A percentile compares a stretch with the other conserved stretches of the same genome.
Evolutionary conservation across 2,113 vertebrate genomes (phyloP).

Genomic region (Gallinago undulata): DNA sequence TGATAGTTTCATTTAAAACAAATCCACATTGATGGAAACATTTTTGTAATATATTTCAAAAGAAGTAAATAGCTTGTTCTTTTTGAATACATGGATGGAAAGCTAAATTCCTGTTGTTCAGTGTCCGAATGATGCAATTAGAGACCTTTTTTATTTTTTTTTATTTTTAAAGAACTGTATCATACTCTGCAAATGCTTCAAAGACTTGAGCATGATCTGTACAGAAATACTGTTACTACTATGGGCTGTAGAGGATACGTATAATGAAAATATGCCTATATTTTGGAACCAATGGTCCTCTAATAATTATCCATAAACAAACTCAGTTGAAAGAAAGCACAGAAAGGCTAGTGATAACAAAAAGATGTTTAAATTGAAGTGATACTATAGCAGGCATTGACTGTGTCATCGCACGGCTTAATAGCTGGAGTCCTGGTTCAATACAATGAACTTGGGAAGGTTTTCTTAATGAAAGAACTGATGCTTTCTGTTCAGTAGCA

Average conservation of each 20-base stretch:
- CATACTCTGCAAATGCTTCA: not conserved
- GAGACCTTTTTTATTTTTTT: not conserved
- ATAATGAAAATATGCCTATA: not conserved
- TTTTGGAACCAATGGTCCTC: not conserved
- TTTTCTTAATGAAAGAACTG: conserved; percentile 93
- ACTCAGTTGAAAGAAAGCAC: not conserved
- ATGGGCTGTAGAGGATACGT: not conserved
- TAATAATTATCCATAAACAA: conserved; percentile 41
- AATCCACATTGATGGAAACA: not conserved
- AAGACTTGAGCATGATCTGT: not conserved
- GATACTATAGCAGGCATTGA: conserved; percentile 87
- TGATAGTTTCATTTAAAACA: not conserved
- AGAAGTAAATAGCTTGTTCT: not conserved
- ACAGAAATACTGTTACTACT: not conserved
- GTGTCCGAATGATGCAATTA: not conserved
- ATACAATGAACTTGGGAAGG: conserved; percentile 88
- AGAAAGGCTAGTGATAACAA: not conserved
- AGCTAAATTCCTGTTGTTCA: not conserved
- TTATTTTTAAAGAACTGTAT: not conserved
- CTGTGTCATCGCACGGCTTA: conserved; percentile 88
- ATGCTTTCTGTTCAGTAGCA: conserved; percentile 80
- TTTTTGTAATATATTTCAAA: not conserved
- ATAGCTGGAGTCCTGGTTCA: conserved; percentile 89
- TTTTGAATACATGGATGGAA: not conserved
- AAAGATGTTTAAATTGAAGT: conserved; percentile 45